Conservation (phyloP, 2,797 vertebrate species). For the Schizopygopsis pylzovi region DNA sequence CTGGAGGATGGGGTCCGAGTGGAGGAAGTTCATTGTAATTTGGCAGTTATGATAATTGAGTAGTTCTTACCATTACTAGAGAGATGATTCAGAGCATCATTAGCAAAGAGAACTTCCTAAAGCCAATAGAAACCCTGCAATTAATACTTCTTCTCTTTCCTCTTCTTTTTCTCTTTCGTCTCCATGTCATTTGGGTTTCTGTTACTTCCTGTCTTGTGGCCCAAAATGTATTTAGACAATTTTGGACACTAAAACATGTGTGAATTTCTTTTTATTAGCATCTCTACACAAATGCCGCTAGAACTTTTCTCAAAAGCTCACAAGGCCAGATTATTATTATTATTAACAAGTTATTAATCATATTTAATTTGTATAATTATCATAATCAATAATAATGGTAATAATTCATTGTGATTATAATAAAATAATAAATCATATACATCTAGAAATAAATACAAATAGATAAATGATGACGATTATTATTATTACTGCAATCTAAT, state of each 20-base stretch:
- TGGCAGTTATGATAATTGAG: slow-evolving; percentile 61
- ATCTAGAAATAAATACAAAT: not conserved
- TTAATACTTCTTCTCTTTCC: slow-evolving; percentile 21
- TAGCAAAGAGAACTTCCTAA: slow-evolving; percentile 42
- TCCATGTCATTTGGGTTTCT: not conserved
- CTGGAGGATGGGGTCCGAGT: slow-evolving; percentile 22
- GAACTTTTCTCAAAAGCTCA: not conserved
- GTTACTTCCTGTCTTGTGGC: not conserved
- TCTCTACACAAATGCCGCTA: not conserved
- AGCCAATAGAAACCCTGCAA: slow-evolving; percentile 51
- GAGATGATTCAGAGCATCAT: slow-evolving; percentile 52
- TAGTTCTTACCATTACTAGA: slow-evolving; percentile 57
- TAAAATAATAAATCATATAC: not conserved
- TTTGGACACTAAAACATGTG: not conserved
- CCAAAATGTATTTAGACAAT: not conserved
- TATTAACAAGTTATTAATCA: not conserved
- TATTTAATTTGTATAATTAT: not conserved
- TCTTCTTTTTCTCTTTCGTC: not conserved
- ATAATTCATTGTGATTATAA: not conserved
- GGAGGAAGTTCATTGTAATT: slow-evolving; percentile 56
- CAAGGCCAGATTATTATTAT: not conserved
- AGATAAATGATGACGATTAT: not conserved
- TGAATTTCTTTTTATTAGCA: not conserved
- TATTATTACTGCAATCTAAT: not conserved
- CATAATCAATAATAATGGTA: not conserved